Evolutionary conservation across 2,888 invertebrate species (phyloP).

Genomic region (Pseudolycoriella hygida): DNA sequence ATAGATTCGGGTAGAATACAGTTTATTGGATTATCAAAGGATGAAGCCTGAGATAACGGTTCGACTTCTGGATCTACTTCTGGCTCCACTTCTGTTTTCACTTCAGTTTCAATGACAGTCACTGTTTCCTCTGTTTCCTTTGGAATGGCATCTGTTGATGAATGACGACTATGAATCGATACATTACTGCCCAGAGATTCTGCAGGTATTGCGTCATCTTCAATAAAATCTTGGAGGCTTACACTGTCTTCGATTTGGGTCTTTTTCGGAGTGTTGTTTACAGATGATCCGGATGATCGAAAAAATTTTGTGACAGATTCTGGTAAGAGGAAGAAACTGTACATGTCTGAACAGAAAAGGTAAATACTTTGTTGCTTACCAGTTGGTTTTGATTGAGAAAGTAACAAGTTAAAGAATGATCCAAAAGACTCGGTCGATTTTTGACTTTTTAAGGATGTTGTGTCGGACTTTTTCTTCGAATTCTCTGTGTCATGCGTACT

Average conservation of each 20-base stretch:
- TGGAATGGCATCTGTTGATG: conserved; percentile 9
- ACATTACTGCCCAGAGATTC: conserved; percentile 20
- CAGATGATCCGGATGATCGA: conserved; percentile 5
- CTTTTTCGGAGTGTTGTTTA: background rate
- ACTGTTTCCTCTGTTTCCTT: conserved; percentile 12
- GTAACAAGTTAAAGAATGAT: conserved; percentile 26
- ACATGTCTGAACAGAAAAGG: background rate
- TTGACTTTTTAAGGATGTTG: conserved; percentile 8
- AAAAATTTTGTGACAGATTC: conserved; percentile 10
- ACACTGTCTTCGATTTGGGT: background rate
- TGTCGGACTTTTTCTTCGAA: conserved; percentile 9
- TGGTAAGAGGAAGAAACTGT: background rate
- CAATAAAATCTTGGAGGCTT: conserved; percentile 6
- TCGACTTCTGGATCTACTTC: background rate
- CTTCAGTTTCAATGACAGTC: background rate
- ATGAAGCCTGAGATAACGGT: background rate
- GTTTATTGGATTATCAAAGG: background rate
- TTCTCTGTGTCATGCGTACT: conserved; percentile 3
- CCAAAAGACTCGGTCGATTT: conserved; percentile 22
- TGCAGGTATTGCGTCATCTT: conserved; percentile 22
- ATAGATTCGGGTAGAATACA: background rate
- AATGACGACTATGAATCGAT: conserved; percentile 14
- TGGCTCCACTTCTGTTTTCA: too few relatives aligned
- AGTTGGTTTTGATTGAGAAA: conserved; percentile 23
- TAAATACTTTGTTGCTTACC: conserved; percentile 16